Evolutionary conservation across 2,797 vertebrate genomes (phyloP), one percentile per base, ranked within the genome.

Genomic region (Lepilemur ruficaudatus): DNA sequence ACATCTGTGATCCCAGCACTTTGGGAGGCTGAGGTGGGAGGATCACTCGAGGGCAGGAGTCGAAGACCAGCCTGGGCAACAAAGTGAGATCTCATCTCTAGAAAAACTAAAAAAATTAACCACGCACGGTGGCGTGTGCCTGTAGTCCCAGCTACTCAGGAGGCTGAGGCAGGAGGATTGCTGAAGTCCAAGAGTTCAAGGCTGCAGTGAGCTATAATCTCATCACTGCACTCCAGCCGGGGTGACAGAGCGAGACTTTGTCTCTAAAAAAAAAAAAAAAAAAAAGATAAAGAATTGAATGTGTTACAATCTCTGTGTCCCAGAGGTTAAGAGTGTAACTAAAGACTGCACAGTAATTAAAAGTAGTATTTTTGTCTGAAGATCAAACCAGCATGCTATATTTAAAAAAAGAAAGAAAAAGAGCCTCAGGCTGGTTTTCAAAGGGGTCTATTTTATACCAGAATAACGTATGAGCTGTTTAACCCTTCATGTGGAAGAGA

Each of bases 321-420:
- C 90, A 98, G 98, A 95, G 97, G 96, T 97, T 97, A 96, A 92
- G 20, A 89, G 50, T 95, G 85, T 93, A 2, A 86, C 97, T 94
- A 80, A 95, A 94, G 95, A 84, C 75, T 6, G 1, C 69, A 94
- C 87, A 98, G 96, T 97, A 96, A 97, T 96, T 98, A 96, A 93
- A 98, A 98, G 97, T 43, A 97, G 94, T 50, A 94, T 93, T 98
- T 98, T 96, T 97, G 96, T 98, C 95, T 98, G 98, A 98, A 98
- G 98, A 98, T 98, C 98, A 98, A 98, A 98, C 97, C 35, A 41
- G 72, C 83, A 95, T 97, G 96, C 97, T 85, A 96, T 55, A 93
- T 61, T 89, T 4, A 41, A 76, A 50, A 90, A 75, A 96, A 89
- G 94, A 95, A 22, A 67, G n/a, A 41, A 78, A 85, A 93, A 81